phyloP scores from a whole-genome alignment of 1,140 invertebrate species.

The Berghia stephanieae region DNA sequence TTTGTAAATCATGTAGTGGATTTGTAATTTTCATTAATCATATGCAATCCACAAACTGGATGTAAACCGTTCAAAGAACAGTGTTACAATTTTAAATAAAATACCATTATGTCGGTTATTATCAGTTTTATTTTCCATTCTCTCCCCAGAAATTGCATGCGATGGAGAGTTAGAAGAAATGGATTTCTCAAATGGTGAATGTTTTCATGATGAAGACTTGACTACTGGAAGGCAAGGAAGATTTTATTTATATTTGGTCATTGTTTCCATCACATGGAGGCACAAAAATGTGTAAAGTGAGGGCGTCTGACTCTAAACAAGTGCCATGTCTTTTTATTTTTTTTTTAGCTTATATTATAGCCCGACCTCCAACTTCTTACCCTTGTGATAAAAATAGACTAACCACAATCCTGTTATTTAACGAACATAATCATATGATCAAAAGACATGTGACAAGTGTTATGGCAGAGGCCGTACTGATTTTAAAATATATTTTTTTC shows the following conservation, averaged over 20 bases:
- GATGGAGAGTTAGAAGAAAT: slow-evolving; percentile 20
- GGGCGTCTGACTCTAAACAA: neutral
- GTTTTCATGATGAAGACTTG: slow-evolving; percentile 27
- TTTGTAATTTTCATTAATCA: neutral
- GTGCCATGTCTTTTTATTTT: neutral
- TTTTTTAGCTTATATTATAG: neutral
- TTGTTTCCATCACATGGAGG: neutral
- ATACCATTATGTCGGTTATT: too few relatives aligned
- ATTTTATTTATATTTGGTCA: neutral
- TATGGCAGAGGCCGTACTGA: too few relatives aligned
- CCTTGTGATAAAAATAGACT: too few relatives aligned
- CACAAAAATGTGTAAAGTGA: neutral
- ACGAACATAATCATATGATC: too few relatives aligned
- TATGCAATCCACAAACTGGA: neutral
- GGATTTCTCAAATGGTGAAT: slow-evolving; percentile 14
- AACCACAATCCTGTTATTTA: too few relatives aligned
- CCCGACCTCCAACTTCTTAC: neutral
- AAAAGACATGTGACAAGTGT: too few relatives aligned
- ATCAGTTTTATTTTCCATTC: neutral
- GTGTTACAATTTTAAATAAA: neutral
- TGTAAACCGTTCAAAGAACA: neutral
- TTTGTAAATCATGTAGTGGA: neutral
- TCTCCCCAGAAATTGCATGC: neutral
- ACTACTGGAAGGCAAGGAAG: slow-evolving; percentile 26
- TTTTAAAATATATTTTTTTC: too few relatives aligned